Conservation (phyloP, 2,113 vertebrate genomes). For the Planiliza haematocheilus region DNA sequence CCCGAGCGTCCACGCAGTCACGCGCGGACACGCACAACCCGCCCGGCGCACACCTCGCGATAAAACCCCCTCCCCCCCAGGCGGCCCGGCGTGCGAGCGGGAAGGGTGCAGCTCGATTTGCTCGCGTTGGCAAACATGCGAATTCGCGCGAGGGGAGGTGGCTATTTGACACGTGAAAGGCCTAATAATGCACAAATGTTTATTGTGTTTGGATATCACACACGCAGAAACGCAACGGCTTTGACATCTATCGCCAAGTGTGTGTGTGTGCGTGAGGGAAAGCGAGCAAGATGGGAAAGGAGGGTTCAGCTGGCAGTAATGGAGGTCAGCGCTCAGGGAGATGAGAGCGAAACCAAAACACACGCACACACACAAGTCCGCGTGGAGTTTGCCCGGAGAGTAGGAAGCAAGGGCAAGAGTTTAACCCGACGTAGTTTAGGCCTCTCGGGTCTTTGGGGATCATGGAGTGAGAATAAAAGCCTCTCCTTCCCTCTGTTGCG, state of each 20-base stretch:
- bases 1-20: conserved; percentile 21
- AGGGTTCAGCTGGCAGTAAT: conserved; percentile 76
- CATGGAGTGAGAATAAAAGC: conserved; percentile 46
- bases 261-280: conserved; percentile 22
- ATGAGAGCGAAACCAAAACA: conserved; percentile 66
- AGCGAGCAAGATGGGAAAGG: conserved; percentile 53
- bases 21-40: conserved; percentile 27
- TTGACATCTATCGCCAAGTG: conserved; percentile 18
- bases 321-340: conserved; percentile 74
- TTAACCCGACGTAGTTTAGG: conserved; percentile 65
- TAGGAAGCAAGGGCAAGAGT: conserved; percentile 50
- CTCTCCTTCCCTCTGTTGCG: conserved; percentile 12
- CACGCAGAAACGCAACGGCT: neutral
- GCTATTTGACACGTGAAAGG: conserved; percentile 43
- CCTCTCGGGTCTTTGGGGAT: conserved; percentile 54
- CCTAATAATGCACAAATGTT: conserved; percentile 33
- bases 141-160: conserved; percentile 15
- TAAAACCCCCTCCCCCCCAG: conserved; percentile 33
- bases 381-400: conserved; percentile 41
- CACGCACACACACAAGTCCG: conserved; percentile 33
- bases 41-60: conserved; percentile 18
- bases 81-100: conserved; percentile 7
- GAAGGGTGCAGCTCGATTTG: conserved; percentile 18
- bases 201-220: conserved; percentile 11
- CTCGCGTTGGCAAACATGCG: conserved; percentile 53